A percentile compares a stretch with the other conserved stretches of the same genome.
Evolutionary conservation across 2,113 vertebrate species (phyloP).

Genomic region (Tor tambroides): DNA sequence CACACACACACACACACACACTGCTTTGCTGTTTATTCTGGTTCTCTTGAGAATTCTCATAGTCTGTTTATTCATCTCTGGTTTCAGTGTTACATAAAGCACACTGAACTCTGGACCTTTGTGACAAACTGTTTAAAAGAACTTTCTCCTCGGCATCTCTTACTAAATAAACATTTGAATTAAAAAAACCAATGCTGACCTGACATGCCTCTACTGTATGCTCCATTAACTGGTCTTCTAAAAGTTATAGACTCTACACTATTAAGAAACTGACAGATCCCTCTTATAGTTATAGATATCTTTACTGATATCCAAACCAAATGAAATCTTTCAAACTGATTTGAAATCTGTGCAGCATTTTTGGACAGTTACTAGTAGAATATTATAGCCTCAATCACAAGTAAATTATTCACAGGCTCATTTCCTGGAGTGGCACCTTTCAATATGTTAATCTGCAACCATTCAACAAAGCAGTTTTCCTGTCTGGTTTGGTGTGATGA

Average conservation of each 20-base stretch:
- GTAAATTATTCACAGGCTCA: background rate
- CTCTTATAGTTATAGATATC: background rate
- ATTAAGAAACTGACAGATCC: background rate
- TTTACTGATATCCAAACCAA: too few relatives aligned
- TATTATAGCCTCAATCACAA: background rate
- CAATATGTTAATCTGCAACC: background rate
- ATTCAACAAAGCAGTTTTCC: slow-evolving; percentile 1
- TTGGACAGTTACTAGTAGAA: slow-evolving; percentile 1
- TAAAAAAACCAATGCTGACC: background rate
- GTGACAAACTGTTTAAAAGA: slow-evolving; percentile 4
- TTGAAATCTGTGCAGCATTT: background rate
- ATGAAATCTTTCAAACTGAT: background rate
- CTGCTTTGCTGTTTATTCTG: background rate
- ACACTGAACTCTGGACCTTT: slow-evolving; percentile 18
- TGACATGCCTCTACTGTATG: background rate
- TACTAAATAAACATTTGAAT: background rate
- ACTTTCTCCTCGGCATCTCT: slow-evolving; percentile 34
- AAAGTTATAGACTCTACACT: background rate
- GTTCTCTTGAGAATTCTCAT: slow-evolving; percentile 7
- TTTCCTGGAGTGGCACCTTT: background rate
- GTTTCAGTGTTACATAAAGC: slow-evolving; percentile 38
- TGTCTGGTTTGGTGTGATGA: slow-evolving; percentile 5
- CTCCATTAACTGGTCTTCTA: background rate
- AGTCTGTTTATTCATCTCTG: slow-evolving; percentile 22
- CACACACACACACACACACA: background rate